Evolutionary conservation across 2,888 invertebrate genomes (phyloP).

Genomic region (Leistus spinibarbis): DNA sequence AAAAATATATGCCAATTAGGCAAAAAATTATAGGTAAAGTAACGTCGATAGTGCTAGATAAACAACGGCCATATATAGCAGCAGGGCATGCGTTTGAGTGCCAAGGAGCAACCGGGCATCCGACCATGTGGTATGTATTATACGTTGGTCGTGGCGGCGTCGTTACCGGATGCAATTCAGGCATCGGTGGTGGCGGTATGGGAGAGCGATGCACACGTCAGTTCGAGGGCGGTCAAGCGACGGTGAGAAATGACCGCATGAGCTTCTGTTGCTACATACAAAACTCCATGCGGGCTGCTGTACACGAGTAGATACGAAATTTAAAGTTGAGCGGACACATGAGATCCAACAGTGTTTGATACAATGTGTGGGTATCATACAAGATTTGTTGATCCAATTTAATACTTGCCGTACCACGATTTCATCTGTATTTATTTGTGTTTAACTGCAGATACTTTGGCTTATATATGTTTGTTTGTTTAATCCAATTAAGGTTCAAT

Average conservation of each 20-base stretch:
- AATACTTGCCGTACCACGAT: background rate
- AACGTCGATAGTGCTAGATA: background rate
- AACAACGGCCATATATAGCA: background rate
- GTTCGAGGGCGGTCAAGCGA: conserved; percentile 3
- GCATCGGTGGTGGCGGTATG: background rate
- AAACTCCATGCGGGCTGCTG: background rate
- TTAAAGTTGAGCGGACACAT: background rate
- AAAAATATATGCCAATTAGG: no score
- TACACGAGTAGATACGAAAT: background rate
- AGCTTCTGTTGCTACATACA: background rate
- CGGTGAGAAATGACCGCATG: conserved; percentile 6
- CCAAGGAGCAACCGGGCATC: background rate
- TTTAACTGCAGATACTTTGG: background rate
- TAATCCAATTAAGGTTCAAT: no score
- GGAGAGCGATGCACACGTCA: background rate
- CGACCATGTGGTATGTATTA: background rate
- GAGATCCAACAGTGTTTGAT: background rate
- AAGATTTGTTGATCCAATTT: background rate
- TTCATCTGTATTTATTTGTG: background rate
- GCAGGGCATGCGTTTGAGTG: background rate
- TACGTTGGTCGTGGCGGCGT: background rate
- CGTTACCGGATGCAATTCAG: background rate
- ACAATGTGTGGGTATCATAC: background rate
- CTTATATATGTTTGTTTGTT: background rate
- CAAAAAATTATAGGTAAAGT: background rate